phyloP scores from a whole-genome alignment of 2,797 vertebrate species.

The Melanogrammus aeglefinus region DNA sequence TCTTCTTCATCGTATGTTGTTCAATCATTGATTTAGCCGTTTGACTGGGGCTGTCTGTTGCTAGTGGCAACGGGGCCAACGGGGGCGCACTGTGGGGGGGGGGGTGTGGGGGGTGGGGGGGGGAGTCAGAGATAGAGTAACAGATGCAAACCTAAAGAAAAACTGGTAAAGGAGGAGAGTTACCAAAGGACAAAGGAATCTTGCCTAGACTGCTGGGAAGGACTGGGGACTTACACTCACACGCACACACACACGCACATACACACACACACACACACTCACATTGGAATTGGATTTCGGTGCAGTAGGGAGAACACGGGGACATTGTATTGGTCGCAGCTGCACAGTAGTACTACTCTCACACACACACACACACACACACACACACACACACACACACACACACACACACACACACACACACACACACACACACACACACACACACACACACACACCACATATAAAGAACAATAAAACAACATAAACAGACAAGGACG shows the following conservation, averaged over 20 bases:
- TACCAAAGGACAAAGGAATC: slow-evolving; percentile 22
- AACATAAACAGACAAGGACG: not conserved
- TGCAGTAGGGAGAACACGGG: not conserved
- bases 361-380: slow-evolving; percentile 9
- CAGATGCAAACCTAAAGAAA: not conserved
- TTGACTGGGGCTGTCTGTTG: too few species aligned
- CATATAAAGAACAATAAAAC: not conserved
- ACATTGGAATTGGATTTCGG: not conserved
- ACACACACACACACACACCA: too few species aligned
- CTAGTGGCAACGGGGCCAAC: too few species aligned
- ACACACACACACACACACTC: not conserved
- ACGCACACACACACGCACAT: slow-evolving; percentile 3
- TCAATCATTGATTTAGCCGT: too few species aligned
- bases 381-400: slow-evolving; percentile 9
- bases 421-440: too few species aligned
- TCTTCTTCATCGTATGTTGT: too few species aligned
- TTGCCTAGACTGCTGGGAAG: not conserved
- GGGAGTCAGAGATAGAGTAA: not conserved
- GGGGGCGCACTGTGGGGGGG: not conserved
- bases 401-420: too few species aligned
- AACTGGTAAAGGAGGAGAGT: too few species aligned
- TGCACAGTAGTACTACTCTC: not conserved
- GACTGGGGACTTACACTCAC: slow-evolving; percentile 6
- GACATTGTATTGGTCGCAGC: not conserved
- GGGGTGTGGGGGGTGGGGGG: not conserved